Percentiles rank a stretch among this genome's conserved stretches.
phyloP scores from a whole-genome alignment of 1,140 invertebrate species.

The Zaprionus taronus region DNA sequence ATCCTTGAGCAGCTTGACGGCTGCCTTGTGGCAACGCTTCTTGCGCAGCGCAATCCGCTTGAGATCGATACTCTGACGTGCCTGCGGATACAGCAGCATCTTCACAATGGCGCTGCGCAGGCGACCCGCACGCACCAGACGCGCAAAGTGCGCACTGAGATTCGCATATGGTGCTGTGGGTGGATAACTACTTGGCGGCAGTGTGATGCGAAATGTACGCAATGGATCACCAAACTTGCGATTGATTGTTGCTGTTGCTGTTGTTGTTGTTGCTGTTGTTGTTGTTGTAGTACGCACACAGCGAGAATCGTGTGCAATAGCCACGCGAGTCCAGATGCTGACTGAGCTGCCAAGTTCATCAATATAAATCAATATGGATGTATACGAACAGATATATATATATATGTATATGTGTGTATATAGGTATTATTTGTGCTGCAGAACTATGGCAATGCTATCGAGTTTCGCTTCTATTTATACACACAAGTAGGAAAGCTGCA shows the following conservation, averaged over 20 bases:
- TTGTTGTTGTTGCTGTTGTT: constrained; percentile 31
- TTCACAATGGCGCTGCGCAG: constrained; percentile 90
- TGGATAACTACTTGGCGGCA: constrained; percentile 88
- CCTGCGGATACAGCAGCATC: constrained; percentile 89
- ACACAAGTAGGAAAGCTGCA: not conserved
- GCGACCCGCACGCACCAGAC: constrained; percentile 89
- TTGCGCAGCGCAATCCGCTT: constrained; percentile 85
- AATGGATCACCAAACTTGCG: not conserved
- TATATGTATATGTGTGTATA: not conserved
- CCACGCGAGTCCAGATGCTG: constrained; percentile 85
- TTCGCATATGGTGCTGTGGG: constrained; percentile 89
- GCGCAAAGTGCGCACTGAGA: constrained; percentile 90
- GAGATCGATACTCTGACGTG: constrained; percentile 84
- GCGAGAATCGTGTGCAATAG: constrained; percentile 85
- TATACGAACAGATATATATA: not conserved
- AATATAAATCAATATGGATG: constrained; percentile 25
- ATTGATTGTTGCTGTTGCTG: constrained; percentile 28
- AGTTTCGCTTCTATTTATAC: not conserved
- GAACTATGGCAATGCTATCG: not conserved
- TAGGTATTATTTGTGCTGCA: not conserved
- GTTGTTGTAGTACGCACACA: constrained; percentile 82
- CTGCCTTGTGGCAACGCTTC: constrained; percentile 85
- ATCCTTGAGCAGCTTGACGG: constrained; percentile 76
- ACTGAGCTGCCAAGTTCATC: constrained; percentile 56
- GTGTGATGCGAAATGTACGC: constrained; percentile 85